Base-by-base conservation (phyloP, 2,113 vertebrate genomes). In the Machaerirhynchus nigripectus region DNA sequence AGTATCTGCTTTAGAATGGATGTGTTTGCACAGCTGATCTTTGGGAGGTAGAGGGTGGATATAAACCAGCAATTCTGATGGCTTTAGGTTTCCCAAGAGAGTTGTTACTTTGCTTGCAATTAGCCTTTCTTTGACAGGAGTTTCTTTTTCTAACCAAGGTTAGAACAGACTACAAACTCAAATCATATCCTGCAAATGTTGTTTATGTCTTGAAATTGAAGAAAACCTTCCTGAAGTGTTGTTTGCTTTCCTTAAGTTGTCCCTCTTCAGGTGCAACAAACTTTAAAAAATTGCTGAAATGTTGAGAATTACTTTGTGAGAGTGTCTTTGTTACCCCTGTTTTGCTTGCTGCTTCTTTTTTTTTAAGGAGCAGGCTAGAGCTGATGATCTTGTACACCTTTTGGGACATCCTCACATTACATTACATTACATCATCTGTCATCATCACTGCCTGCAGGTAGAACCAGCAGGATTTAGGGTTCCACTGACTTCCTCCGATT, bases 1-100 rank as follows among this genome's bases (percentile, higher is more conserved):
- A 84, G 31, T 81, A 65, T 90, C 59, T 90, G 76, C 76, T 71
- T 76, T 55, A 37, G 85, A 96, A 87, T 90, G 96, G 93, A 94
- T 96, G 90, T 95, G 84, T 96, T 97, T 96, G 85, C 53, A 92
- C 96, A 97, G 96, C 95, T 96, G 96, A 96, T 93, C 64, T 78
- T 68, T 87, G 80, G 88, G 93, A 82, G 88, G 92, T 93, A 84
- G 56, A 92, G 60, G 19, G 69, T 95, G 70, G 49, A 89, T 75
- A 93, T 96, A 92, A 96, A 90, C 68, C 86, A 95, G 73, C 56
- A 89, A 78, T 87, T 95, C 76, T 68, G 64, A 81, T 86, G 69
- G 52, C 80, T 93, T 94, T 90, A 84, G 49, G 52, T 95, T 90
- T 94, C 96, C 85, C 80, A 27, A 19, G 71, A 55, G 88, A 33